Evolutionary conservation across 2,888 invertebrate species (phyloP), one percentile per base, ranked within the genome.

Genomic region (Epicampocera succincta): DNA sequence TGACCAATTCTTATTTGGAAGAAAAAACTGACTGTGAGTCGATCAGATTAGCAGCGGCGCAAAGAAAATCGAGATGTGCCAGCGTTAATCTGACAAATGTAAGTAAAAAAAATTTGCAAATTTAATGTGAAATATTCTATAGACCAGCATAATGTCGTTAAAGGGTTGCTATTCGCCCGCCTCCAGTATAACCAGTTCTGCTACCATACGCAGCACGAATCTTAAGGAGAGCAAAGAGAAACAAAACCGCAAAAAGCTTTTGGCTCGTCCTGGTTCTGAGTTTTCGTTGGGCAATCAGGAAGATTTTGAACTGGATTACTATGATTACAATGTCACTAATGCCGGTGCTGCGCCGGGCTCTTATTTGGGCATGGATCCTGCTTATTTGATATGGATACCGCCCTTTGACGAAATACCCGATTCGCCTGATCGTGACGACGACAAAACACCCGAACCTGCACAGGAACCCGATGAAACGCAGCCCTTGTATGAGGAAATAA

Each of bases 351-450:
- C 95, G 13, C 96, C 97, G 1, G 97, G 96, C 19, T 96, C 96
- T 0, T 96, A 96, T 87, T 91, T 96, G 75, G 96, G 96, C 60
- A 96, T 96, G 96, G 97, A 97, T 90, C 96, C 96, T 0, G 96
- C 96, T 0, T 96, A 96, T 89, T 91, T 96, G 56, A 95, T 96
- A 0, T 97, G 96, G 96, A 96, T 96, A 84, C 96, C 97, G 6
- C 96, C 96, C 0, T 91, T 95, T 21, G 95, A 95, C 85, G 95
- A 94, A 48, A 96, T 96, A 0, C 90, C 95, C n/a, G 95, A 94
- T 86, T 94, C 94, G 44, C 94, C 94, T 0, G 94, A 95, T 74
- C 93, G 93, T n/a, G 90, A 94, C 44, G 92, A 93, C 77, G 84
- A 83, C 48, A 84, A 80, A 68, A 79, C 80, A 9, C 82, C 83